phyloP scores from a whole-genome alignment of 2,113 vertebrate species.

The Pachypanchax playfairii region DNA sequence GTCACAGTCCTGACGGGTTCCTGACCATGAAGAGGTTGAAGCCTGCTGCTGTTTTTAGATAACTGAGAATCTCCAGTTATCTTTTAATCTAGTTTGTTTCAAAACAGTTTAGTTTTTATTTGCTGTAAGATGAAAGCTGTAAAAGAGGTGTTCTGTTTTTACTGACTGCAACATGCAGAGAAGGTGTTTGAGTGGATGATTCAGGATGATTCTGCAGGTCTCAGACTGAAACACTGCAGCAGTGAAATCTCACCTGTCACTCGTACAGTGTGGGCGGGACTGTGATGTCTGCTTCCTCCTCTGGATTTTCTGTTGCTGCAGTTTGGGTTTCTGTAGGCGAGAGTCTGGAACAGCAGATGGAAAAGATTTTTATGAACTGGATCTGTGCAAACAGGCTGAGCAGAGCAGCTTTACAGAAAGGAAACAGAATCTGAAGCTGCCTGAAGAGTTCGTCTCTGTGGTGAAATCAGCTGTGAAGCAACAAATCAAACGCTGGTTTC shows the following conservation, averaged over 20 bases:
- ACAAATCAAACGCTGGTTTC: neutral
- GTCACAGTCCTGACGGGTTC: neutral
- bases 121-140: no score
- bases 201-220: neutral
- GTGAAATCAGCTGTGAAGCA: neutral
- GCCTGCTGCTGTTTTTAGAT: no score
- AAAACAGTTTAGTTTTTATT: no score
- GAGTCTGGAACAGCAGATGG: slow-evolving; percentile 61
- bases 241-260: slow-evolving; percentile 32
- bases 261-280: slow-evolving; percentile 37
- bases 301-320: slow-evolving; percentile 30
- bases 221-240: neutral
- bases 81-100: no score
- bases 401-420: slow-evolving; percentile 34
- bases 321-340: slow-evolving; percentile 43
- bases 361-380: slow-evolving; percentile 53
- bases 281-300: slow-evolving; percentile 28
- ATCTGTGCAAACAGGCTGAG: slow-evolving; percentile 34
- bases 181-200: no score
- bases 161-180: no score
- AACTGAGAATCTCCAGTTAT: no score
- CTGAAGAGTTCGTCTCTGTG: slow-evolving; percentile 3
- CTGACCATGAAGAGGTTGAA: neutral
- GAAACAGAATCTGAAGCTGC: slow-evolving; percentile 10
- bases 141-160: no score